Conservation (phyloP, 2,113 vertebrate species). For the Opisthocomus hoazin region DNA sequence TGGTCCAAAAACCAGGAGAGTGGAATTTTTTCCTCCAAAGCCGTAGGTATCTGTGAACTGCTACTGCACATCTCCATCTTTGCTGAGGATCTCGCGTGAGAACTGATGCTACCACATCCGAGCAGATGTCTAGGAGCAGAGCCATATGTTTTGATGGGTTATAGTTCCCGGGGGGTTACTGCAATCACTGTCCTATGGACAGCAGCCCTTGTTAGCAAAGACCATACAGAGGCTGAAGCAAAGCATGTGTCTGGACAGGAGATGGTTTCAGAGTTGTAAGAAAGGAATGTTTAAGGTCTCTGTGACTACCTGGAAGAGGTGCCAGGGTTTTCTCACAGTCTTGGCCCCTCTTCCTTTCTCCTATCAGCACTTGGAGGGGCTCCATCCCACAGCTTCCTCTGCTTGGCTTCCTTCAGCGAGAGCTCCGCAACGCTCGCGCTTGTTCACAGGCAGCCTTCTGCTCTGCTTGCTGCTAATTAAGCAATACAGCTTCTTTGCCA, state of each 20-base stretch:
- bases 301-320: not conserved
- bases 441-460: constrained; percentile 43
- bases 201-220: not conserved
- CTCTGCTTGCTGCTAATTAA: constrained; percentile 30
- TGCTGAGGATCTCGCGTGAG: not conserved
- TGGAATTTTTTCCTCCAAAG: not conserved
- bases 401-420: constrained; percentile 15
- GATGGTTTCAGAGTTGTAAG: not conserved
- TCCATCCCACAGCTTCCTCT: constrained; percentile 23
- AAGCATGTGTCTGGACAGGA: not conserved
- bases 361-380: constrained; percentile 28
- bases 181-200: not conserved
- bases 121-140: not conserved
- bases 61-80: not conserved
- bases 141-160: not conserved
- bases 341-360: constrained; percentile 21
- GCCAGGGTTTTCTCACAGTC: not conserved
- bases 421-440: not conserved
- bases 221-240: not conserved
- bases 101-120: rapidly evolving
- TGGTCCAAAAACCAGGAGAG: not conserved
- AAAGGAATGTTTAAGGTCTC: not conserved
- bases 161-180: not conserved
- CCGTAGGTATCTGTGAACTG: rapidly evolving
- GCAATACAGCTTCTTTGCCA: not conserved